These are phyloP conservation scores for Ceyx erithaca DNA, from an alignment of 2,797 vertebrate species.

Conservation along the genomic window DNA sequence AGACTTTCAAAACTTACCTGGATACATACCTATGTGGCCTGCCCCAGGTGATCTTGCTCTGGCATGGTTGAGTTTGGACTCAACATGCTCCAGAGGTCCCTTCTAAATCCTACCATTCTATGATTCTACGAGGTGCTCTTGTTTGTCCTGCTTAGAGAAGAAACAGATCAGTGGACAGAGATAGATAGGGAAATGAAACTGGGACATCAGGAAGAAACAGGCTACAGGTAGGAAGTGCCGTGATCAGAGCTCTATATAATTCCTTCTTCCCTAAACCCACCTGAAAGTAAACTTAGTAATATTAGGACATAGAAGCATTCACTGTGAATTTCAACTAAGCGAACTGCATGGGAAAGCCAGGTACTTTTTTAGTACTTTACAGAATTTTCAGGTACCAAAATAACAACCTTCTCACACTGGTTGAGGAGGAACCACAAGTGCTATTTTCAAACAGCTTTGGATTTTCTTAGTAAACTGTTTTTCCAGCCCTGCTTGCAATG, in stretches of 20 bases:
- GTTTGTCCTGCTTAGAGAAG: background rate
- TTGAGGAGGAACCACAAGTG: background rate
- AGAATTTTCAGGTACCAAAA: constrained; percentile 9
- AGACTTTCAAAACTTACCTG: too few species aligned
- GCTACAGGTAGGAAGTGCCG: background rate
- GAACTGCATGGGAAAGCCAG: background rate
- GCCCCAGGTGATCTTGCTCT: too few species aligned
- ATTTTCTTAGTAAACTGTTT: constrained; percentile 19
- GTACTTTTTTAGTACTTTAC: background rate
- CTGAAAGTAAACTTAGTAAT: background rate
- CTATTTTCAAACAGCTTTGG: constrained; percentile 9
- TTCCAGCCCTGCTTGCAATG: background rate
- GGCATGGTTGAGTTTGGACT: too few species aligned
- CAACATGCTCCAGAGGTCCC: too few species aligned
- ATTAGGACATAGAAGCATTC: background rate
- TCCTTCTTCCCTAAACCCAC: background rate
- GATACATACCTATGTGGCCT: too few species aligned
- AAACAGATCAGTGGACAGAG: background rate
- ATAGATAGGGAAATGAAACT: background rate
- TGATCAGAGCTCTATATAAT: background rate
- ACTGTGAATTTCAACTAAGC: background rate
- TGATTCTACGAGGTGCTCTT: background rate
- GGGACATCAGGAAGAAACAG: background rate
- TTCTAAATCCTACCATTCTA: too few species aligned
- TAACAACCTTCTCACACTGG: background rate